These are phyloP conservation scores for Diaprepes abbreviatus DNA, from an alignment of 2,888 invertebrate genomes.

Conservation along the genomic window DNA sequence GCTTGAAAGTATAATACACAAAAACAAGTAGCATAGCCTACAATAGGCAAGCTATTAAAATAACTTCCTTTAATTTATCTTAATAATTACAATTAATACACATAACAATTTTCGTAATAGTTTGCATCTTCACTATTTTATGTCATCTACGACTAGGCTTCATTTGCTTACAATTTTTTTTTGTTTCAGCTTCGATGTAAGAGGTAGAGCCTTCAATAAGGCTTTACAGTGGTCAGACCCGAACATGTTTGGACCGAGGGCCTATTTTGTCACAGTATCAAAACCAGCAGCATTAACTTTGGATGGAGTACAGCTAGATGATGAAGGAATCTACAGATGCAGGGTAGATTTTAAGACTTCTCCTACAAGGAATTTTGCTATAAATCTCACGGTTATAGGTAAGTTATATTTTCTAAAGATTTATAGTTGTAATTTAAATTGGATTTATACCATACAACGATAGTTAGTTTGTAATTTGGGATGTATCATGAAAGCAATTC, in stretches of 20 bases:
- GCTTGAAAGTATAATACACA: too few species aligned
- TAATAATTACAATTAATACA: too few species aligned
- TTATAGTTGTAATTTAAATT: too few species aligned
- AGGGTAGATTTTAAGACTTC: slow-evolving; percentile 92
- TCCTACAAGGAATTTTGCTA: slow-evolving; percentile 89
- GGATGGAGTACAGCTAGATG: slow-evolving; percentile 86
- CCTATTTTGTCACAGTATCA: slow-evolving; percentile 86
- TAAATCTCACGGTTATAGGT: slow-evolving; percentile 92
- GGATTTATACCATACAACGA: too few species aligned
- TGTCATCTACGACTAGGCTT: neutral
- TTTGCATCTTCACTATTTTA: too few species aligned
- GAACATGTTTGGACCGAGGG: slow-evolving; percentile 85
- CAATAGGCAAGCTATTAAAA: too few species aligned
- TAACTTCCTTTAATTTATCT: too few species aligned
- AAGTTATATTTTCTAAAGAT: slow-evolving; percentile 66
- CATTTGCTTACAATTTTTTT: too few species aligned
- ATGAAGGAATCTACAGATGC: slow-evolving; percentile 90
- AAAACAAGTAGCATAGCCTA: too few species aligned
- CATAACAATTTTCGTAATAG: too few species aligned
- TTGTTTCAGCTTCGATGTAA: slow-evolving; percentile 84
- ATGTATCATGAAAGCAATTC: too few species aligned
- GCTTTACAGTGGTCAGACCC: slow-evolving; percentile 89
- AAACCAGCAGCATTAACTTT: slow-evolving; percentile 86
- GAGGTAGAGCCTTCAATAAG: slow-evolving; percentile 84
- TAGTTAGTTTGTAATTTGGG: too few species aligned